These are phyloP conservation scores for Drosophila aff. DNA, from an alignment of 1,140 invertebrate species.

Conservation along the genomic window DNA sequence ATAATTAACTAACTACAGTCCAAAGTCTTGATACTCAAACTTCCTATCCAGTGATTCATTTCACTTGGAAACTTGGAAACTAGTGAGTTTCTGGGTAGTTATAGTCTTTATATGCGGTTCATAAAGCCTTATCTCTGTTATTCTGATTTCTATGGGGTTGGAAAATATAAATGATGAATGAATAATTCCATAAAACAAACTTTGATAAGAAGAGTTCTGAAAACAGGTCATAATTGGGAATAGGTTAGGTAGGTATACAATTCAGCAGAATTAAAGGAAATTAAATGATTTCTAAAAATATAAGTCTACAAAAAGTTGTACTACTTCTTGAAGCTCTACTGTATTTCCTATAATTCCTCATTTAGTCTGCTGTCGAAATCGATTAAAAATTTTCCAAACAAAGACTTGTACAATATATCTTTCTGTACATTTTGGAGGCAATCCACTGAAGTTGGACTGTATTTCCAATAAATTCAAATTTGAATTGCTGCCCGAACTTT, in stretches of 20 bases:
- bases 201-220: not conserved
- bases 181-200: not conserved
- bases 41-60: slow-evolving; percentile 2
- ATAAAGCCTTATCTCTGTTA: slow-evolving; percentile 3
- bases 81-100: not conserved
- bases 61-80: not conserved
- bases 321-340: not conserved
- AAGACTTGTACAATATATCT: slow-evolving; percentile 2
- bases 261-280: not conserved
- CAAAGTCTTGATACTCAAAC: not conserved
- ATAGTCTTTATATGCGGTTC: no score
- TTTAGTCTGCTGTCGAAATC: slow-evolving; percentile 7
- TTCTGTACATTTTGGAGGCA: not conserved
- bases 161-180: slow-evolving; percentile 1
- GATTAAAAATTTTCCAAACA: not conserved
- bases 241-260: not conserved
- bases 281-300: not conserved
- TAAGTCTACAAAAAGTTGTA: no score
- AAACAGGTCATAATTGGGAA: not conserved
- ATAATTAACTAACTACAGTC: slow-evolving; percentile 33
- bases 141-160: not conserved
- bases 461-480: slow-evolving; percentile 39
- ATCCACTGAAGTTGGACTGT: slow-evolving; percentile 23
- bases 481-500: slow-evolving; percentile 50
- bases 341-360: slow-evolving; percentile 7